A percentile compares a stretch with the other conserved stretches of the same genome.
Evolutionary conservation across 2,797 vertebrate genomes (phyloP).

Genomic region (Apodemus agrarius): DNA sequence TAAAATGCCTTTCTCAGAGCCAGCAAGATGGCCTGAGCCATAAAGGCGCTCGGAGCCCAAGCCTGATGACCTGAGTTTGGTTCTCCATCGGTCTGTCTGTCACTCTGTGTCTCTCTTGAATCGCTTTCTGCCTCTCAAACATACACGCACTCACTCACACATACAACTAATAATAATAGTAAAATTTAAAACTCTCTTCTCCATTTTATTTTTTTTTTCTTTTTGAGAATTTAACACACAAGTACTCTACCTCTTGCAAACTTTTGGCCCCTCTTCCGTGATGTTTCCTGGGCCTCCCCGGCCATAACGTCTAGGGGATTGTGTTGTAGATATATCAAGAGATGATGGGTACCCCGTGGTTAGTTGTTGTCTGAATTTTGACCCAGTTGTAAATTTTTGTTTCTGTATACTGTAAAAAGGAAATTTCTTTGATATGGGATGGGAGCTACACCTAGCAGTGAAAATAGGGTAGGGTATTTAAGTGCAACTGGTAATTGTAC

Average conservation of each 20-base stretch:
- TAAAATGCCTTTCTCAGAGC: background rate
- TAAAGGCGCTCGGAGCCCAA: background rate
- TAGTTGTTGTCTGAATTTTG: background rate
- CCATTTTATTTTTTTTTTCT: background rate
- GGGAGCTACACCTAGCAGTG: background rate
- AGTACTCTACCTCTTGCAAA: background rate
- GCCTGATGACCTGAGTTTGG: background rate
- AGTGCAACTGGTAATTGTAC: background rate
- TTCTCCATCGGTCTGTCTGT: background rate
- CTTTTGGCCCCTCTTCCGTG: accelerated
- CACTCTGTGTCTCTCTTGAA: background rate
- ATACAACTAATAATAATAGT: background rate
- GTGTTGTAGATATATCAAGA: background rate
- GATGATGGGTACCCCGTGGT: background rate
- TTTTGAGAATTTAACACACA: background rate
- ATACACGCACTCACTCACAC: background rate
- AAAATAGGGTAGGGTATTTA: background rate
- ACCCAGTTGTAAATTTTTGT: background rate
- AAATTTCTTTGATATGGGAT: background rate
- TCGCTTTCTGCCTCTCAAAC: background rate
- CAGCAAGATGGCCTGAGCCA: too few relatives aligned
- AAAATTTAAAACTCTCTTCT: background rate
- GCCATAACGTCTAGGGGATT: background rate
- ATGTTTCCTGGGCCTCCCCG: too few relatives aligned
- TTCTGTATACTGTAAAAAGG: background rate